phyloP scores from a whole-genome alignment of 2,797 vertebrate species.

The Lates japonicus region DNA sequence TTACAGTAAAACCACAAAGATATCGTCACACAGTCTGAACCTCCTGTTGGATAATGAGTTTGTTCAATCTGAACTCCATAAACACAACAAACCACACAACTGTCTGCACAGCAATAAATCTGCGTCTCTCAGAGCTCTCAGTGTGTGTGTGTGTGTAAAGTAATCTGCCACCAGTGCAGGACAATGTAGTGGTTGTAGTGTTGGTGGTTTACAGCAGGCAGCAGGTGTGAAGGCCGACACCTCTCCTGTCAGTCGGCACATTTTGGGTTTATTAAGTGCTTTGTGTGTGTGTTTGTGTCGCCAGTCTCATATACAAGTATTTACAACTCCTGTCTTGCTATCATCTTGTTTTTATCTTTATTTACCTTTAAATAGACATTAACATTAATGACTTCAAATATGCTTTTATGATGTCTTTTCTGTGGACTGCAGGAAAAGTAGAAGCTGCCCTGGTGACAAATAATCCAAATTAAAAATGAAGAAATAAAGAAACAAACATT shows the following conservation, averaged over 20 bases:
- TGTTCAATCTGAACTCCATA: conserved; percentile 10
- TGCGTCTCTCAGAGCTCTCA: conserved; percentile 23
- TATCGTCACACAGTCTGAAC: background rate
- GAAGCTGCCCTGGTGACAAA: no score
- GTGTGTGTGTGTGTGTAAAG: conserved; percentile 81
- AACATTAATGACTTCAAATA: no score
- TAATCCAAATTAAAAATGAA: no score
- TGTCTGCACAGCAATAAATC: conserved; percentile 57
- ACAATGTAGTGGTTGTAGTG: conserved; percentile 87
- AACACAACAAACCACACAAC: conserved; percentile 52
- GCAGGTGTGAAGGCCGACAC: conserved; percentile 89
- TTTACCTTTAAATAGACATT: no score
- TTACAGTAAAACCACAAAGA: background rate
- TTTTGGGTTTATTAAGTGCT: conserved; percentile 59
- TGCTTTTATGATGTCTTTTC: no score
- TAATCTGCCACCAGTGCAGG: conserved; percentile 79
- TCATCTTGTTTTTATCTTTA: background rate
- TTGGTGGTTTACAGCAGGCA: conserved; percentile 85
- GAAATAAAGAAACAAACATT: no score
- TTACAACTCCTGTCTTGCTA: background rate
- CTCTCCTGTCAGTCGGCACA: conserved; percentile 70
- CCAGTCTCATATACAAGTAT: conserved; percentile 1
- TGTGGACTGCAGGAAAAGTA: no score
- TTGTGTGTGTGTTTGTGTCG: conserved; percentile 9
- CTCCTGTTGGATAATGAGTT: background rate